Evolutionary conservation across 2,113 vertebrate species (phyloP).

Genomic region (Bambusicola thoracicus): DNA sequence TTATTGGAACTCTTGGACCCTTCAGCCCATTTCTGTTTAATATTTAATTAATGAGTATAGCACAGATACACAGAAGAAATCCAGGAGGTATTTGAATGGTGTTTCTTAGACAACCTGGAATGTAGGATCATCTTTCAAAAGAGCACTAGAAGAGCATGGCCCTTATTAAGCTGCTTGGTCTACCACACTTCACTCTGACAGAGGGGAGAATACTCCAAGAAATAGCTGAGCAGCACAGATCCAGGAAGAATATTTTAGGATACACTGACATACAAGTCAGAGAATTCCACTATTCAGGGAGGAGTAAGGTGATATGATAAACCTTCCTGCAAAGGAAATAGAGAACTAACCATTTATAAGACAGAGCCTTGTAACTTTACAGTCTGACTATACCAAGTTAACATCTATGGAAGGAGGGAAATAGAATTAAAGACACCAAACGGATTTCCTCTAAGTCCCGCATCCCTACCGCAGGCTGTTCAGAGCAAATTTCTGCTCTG

Average conservation of each 20-base stretch:
- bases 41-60: neutral
- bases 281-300: neutral
- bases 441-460: neutral
- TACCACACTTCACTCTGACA: neutral
- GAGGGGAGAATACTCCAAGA: neutral
- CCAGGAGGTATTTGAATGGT: neutral
- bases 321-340: neutral
- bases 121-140: neutral
- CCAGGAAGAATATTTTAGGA: neutral
- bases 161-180: neutral
- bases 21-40: neutral
- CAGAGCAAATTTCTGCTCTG: neutral
- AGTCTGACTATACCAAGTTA: neutral
- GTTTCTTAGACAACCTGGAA: neutral
- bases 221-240: neutral
- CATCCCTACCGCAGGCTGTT: neutral
- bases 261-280: neutral
- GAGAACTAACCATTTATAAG: neutral
- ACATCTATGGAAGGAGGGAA: neutral
- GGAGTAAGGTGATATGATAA: neutral
- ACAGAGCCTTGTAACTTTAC: neutral
- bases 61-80: neutral
- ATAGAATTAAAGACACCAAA: fast-evolving
- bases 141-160: neutral
- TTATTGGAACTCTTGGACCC: too few relatives aligned